Percentiles rank a stretch among this genome's conserved stretches.
phyloP scores from a whole-genome alignment of 2,888 invertebrate genomes.

The Erebia aethiops region DNA sequence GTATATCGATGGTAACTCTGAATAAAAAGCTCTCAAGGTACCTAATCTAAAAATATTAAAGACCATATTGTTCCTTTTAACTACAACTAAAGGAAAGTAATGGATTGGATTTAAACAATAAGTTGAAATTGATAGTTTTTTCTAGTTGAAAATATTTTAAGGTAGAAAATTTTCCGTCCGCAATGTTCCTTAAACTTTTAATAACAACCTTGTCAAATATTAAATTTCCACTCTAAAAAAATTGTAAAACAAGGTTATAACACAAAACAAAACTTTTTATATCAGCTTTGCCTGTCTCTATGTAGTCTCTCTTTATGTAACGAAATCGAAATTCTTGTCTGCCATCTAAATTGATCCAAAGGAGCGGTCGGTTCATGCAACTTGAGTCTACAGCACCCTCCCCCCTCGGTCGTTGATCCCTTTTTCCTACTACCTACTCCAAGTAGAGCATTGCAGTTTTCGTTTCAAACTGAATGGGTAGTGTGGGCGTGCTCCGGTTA shows the following conservation, averaged over 20 bases:
- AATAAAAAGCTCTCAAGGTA: not conserved
- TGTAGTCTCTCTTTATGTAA: conserved; percentile 30
- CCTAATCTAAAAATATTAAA: not conserved
- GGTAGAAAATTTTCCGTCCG: no score
- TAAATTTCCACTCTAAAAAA: not conserved
- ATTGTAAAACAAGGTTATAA: not conserved
- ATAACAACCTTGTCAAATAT: not conserved
- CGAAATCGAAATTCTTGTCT: conserved; percentile 46
- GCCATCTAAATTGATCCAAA: conserved; percentile 47
- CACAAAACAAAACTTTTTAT: not conserved
- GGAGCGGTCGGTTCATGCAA: conserved; percentile 66
- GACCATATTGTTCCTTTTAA: not conserved
- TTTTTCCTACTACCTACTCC: conserved; percentile 55
- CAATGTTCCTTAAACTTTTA: no score
- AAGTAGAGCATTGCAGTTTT: conserved; percentile 61
- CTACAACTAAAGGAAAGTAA: not conserved
- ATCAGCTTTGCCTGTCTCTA: conserved; percentile 27
- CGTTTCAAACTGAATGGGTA: conserved; percentile 62
- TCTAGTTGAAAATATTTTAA: no score
- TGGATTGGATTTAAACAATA: no score
- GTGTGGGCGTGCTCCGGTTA: conserved; percentile 61
- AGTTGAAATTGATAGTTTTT: no score
- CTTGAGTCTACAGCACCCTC: conserved; percentile 59
- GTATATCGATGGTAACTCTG: not conserved
- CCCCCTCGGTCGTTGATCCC: conserved; percentile 63